Evolutionary conservation across 2,797 vertebrate species (phyloP).

Genomic region (Nannoperca obscura): DNA sequence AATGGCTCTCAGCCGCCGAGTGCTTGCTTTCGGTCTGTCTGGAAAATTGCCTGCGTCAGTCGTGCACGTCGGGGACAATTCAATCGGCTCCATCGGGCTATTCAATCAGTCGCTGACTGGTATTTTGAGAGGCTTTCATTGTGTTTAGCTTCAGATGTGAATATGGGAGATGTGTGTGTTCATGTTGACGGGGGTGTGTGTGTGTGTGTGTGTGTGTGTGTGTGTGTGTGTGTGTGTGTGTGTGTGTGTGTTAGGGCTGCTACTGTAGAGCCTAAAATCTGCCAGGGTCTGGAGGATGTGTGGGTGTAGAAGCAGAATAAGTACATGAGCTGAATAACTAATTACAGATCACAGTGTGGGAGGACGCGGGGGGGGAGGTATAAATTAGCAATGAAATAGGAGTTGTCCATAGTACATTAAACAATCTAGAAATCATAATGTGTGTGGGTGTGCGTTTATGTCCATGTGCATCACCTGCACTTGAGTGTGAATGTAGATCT

Average conservation of each 20-base stretch:
- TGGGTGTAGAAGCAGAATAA: constrained; percentile 66
- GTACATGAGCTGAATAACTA: constrained; percentile 73
- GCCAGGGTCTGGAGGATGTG: constrained; percentile 50
- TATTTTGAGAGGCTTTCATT: constrained; percentile 62
- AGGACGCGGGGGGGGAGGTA: constrained; percentile 35
- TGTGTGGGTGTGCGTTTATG: constrained; percentile 9
- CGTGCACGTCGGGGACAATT: constrained; percentile 27
- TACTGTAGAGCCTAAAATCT: constrained; percentile 47
- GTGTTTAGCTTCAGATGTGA: constrained; percentile 50
- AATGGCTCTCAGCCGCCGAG: constrained; percentile 54
- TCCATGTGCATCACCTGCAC: neutral
- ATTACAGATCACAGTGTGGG: constrained; percentile 67
- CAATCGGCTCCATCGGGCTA: constrained; percentile 50
- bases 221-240: constrained; percentile 12
- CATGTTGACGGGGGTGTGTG: neutral
- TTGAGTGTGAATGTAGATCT: constrained; percentile 7
- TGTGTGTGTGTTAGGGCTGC: constrained; percentile 26
- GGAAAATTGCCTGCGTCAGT: constrained; percentile 56
- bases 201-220: constrained; percentile 19
- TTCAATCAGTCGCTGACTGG: constrained; percentile 56
- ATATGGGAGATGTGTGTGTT: constrained; percentile 18
- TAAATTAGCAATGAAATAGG: constrained; percentile 54
- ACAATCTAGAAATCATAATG: constrained; percentile 26
- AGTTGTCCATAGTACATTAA: constrained; percentile 36
- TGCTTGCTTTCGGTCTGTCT: constrained; percentile 50